phyloP scores from a whole-genome alignment of 23 tunicate genomes.

The Oikopleura albicans region DNA sequence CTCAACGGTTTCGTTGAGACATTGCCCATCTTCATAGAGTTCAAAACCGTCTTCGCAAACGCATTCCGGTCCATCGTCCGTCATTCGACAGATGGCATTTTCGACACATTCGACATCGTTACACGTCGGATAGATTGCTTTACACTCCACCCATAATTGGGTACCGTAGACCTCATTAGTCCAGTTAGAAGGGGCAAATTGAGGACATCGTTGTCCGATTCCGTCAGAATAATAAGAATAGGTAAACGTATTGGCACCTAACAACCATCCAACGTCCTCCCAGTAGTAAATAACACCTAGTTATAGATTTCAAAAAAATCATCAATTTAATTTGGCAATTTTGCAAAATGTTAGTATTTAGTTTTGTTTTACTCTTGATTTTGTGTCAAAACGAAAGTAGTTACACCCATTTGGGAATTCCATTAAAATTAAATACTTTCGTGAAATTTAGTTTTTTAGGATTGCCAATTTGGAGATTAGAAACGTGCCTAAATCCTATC shows the following conservation, averaged over 20 bases:
- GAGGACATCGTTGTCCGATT: not conserved
- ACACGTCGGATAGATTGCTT: not conserved
- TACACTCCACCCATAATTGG: too few species aligned
- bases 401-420: too few species aligned
- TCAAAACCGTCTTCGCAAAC: not conserved
- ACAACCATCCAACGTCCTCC: constrained; percentile 12
- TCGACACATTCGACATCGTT: not conserved
- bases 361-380: too few species aligned
- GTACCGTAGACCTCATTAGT: not conserved
- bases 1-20: not conserved
- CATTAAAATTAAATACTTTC: too few species aligned
- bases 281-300: constrained; percentile 7
- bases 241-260: constrained; percentile 10
- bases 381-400: too few species aligned
- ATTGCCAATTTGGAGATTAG: too few species aligned
- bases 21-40: not conserved
- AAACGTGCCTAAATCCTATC: too few species aligned
- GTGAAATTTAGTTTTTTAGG: too few species aligned
- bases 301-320: too few species aligned
- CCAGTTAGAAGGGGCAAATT: not conserved
- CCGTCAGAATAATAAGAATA: constrained; percentile 8
- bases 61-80: too few species aligned
- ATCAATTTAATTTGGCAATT: too few species aligned
- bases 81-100: not conserved
- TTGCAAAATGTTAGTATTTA: too few species aligned